Conservation (phyloP, 2,888 invertebrate species). For the Agapostemon virescens region DNA sequence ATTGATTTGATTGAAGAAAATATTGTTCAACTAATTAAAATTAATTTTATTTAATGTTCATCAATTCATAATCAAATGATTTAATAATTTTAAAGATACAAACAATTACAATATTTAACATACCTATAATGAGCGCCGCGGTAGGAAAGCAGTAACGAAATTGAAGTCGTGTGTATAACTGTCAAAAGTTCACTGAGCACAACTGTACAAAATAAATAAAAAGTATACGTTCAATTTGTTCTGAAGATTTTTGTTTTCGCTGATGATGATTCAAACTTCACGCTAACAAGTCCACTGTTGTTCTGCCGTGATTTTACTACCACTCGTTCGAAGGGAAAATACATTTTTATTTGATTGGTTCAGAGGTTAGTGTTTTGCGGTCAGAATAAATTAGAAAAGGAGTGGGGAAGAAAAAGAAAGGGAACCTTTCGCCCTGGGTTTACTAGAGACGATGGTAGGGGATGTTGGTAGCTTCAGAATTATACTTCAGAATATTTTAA, state of each 20-base stretch:
- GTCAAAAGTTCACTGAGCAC: no score
- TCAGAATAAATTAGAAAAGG: background rate
- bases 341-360: background rate
- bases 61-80: background rate
- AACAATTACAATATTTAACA: background rate
- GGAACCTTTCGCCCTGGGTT: background rate
- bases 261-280: background rate
- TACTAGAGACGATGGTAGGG: background rate
- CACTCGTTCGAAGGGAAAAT: background rate
- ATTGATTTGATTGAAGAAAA: background rate
- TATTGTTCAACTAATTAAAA: background rate
- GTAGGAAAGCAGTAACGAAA: background rate
- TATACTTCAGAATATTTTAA: background rate
- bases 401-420: background rate
- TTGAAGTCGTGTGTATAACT: background rate
- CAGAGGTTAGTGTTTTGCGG: background rate
- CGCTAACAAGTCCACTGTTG: background rate
- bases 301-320: background rate
- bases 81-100: background rate
- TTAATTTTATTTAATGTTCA: background rate
- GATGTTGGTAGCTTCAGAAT: background rate
- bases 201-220: background rate
- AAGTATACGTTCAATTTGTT: background rate
- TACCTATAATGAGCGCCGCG: background rate
- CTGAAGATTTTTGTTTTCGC: background rate